Percentiles rank a stretch among this genome's conserved stretches.
phyloP scores from a whole-genome alignment of 2,113 vertebrate genomes.

The Caretta caretta region DNA sequence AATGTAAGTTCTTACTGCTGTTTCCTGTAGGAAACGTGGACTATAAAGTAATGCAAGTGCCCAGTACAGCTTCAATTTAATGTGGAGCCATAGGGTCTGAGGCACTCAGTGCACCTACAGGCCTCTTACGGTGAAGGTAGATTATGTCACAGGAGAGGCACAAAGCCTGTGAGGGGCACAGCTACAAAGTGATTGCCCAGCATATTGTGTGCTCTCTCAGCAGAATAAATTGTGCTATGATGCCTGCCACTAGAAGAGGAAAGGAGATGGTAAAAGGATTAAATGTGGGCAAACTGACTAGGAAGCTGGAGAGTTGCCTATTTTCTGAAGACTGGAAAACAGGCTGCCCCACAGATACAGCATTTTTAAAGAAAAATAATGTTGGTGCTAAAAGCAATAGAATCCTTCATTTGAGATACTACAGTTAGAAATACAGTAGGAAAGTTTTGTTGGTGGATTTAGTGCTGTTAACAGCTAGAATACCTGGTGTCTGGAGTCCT shows the following conservation, averaged over 20 bases:
- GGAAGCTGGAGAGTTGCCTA: neutral
- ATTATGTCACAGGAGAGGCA: neutral
- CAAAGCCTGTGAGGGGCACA: neutral
- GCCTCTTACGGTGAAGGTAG: neutral
- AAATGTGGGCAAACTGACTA: neutral
- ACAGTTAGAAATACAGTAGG: neutral
- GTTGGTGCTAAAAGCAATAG: neutral
- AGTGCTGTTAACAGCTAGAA: neutral
- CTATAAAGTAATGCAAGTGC: neutral
- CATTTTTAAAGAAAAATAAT: neutral
- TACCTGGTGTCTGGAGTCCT: neutral
- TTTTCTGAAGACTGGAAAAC: neutral
- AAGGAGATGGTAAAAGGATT: neutral
- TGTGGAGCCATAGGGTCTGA: neutral
- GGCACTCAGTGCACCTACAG: neutral
- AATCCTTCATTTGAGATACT: neutral
- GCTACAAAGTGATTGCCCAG: neutral
- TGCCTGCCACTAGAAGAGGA: neutral
- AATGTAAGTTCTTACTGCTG: neutral
- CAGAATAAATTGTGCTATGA: neutral
- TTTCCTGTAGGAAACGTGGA: neutral
- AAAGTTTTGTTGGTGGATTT: neutral
- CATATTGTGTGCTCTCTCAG: fast-evolving
- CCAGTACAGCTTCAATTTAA: neutral
- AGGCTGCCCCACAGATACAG: neutral